Percentiles rank a stretch among this genome's conserved stretches.
phyloP scores from a whole-genome alignment of 2,888 invertebrate species.

The Thereva unica region DNA sequence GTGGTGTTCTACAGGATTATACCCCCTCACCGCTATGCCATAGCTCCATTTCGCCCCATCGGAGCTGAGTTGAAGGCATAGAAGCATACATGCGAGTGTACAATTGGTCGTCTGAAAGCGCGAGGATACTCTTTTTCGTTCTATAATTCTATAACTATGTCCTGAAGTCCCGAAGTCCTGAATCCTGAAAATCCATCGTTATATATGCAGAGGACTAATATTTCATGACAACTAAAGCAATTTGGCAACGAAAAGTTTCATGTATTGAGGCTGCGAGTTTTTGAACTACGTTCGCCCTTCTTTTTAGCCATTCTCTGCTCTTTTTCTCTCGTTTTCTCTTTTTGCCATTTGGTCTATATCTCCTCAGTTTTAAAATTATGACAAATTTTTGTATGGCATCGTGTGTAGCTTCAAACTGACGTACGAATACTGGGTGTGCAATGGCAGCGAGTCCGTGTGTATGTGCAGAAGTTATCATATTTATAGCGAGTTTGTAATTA shows the following conservation, averaged over 20 bases:
- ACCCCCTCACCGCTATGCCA: no score
- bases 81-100: neutral
- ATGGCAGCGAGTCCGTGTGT: neutral
- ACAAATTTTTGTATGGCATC: conserved; percentile 30
- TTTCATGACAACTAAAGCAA: conserved; percentile 49
- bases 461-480: conserved; percentile 6
- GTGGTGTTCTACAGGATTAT: no score
- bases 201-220: conserved; percentile 46
- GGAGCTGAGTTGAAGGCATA: neutral
- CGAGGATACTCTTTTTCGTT: conserved; percentile 15
- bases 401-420: neutral
- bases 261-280: conserved; percentile 43
- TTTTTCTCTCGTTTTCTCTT: neutral
- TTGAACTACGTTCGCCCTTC: conserved; percentile 22
- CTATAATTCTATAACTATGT: conserved; percentile 1
- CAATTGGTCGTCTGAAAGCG: neutral
- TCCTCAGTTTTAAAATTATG: conserved; percentile 32
- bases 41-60: no score
- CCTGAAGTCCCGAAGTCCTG: neutral
- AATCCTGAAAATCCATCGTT: conserved; percentile 14
- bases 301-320: neutral
- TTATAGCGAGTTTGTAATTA: conserved; percentile 32
- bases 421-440: neutral
- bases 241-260: conserved; percentile 48
- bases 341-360: conserved; percentile 16